Evolutionary conservation across 2,888 invertebrate genomes (phyloP), one percentile per base, ranked within the genome.

Genomic region (Helicoverpa assulta): DNA sequence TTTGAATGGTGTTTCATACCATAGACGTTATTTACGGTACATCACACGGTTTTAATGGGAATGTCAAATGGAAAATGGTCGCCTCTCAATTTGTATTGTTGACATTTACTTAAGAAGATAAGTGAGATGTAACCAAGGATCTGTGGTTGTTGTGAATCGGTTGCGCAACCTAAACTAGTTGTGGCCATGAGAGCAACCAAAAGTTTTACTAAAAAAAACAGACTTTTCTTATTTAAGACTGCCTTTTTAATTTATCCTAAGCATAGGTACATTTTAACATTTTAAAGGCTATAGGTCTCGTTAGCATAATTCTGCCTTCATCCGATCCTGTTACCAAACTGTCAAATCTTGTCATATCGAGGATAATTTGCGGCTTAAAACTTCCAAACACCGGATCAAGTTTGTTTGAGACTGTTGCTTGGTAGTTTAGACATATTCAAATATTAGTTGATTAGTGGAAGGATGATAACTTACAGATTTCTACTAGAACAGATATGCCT

Each of bases 1-100:
- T 73, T 47, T 67, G 8, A 51, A 40, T 68, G 59, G 63, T 19
- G 63, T 60, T 66, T 53, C 61, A 67, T 64, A 53, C 67, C 66
- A 67, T 63, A 55, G 51, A 33, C 10, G 33, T 33, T 33, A 29
- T 58, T 66, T 70, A 73, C 78, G 78, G 83, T 83, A 83, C 72
- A 51, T 70, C 68, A 67, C 26, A 18, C 68, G 53, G 59, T 56
- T 75, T 19, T 68, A 77, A 77, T 73, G 73, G 47, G 69, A 67
- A 70, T 62, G 63, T 62, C 58, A 60, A 68, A 77, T 73, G 70
- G 58, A 77, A 58, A 37, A 65, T 62, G 65, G 71, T 51, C 47
- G 47, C 47, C 71, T 60, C 61, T 67, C 67, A 66, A 71, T 73
- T 65, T 26, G 52, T 70, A 73, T 73, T 84, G 63, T 80, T 60